Evolutionary conservation across 2,888 invertebrate genomes (phyloP), one percentile per base, ranked within the genome.

Genomic region (Dugesia japonica): DNA sequence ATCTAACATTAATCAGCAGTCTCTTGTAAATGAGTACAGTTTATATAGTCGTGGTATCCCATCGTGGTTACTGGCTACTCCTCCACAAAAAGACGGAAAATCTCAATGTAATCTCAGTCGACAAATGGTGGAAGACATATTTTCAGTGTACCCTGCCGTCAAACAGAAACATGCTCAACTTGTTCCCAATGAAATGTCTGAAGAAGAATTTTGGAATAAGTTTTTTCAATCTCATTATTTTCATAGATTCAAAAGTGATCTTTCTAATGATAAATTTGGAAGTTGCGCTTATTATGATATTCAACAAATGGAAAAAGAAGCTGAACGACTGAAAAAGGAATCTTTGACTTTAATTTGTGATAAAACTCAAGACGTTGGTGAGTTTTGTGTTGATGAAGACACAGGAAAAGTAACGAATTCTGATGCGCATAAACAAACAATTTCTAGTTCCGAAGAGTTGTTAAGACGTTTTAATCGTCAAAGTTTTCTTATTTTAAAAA

Each of bases 161-260:
- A 90, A 92, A 82, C 91, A 90, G 87, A 97, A 97, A 88, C 94
- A 97, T 85, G 86, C 90, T 77, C 97, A 98, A 84, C 90, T 92
- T 85, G 98, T 99, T 42, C 98, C 98, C 31, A 88, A 90, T 79
- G 92, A 93, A 87, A 88, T 97, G 88, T 89, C 91, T 0, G 98
- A 98, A 86, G 89, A 91, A 0, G 94, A 95, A 82, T 99, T 99
- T 86, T 99, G 98, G 98, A 94, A 93, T 17, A 92, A 94, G 83
- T 99, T 99, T 86, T 98, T 98, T 87, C 97, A 98, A 84, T 97
- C 95, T 20, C 97, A 98, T 87, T 99, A 99, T 87, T 88, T 87
- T 81, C 87, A 88, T 80, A 80, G 87, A 74, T 56, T 56, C n/a
- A 56, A 56, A 23, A 56, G 56, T n/a, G 56, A 56, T 56, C 56